Evolutionary conservation across 2,113 vertebrate genomes (phyloP), one percentile per base, ranked within the genome.

Genomic region (Tetrao urogallus): DNA sequence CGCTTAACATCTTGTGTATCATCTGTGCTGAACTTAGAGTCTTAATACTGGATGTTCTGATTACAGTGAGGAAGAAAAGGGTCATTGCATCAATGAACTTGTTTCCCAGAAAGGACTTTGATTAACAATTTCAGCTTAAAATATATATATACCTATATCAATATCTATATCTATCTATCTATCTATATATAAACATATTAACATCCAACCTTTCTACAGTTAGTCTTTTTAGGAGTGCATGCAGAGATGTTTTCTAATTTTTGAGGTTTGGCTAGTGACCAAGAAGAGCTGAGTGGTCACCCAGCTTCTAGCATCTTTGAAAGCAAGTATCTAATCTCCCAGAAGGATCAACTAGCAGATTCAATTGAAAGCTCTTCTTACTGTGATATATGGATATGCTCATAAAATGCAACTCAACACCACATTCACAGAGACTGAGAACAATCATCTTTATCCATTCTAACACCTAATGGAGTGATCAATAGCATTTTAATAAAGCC

Each of bases 401-500:
- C 58, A 81, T 89, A 67, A 92, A 95, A 92, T 75, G 57, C 60
- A 94, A 88, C 75, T 89, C 60, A 64, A 47, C 1, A 10, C 45
- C 72, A 74, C 30, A 14, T 80, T 82, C 76, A 76, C 64, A 19
- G 18, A 84, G 83, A 71, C 43, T 65, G n/a, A 54, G 32, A 90
- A 60, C 50, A 75, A 94, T 79, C 70, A 84, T 52, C 70, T 85
- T 93, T 92, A 82, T 86, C 94, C 58, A 69, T 90, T 92, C 34
- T 73, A 84, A 36, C 45, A 89, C 58, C 54, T 79, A 92, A 90
- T 70, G 50, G 40, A 92, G 27, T 79, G 82, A 90, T 95, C 91
- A 84, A 84, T 89, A 92, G 14, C 21, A 86, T 88, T 84, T 92
- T 93, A 86, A 95, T 86, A 91, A 93, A 88, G 38, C 16, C 24